Percentiles rank a stretch among this genome's conserved stretches.
Conservation (phyloP, 1,140 invertebrate species). For the Holcopasites calliopsidis region DNA sequence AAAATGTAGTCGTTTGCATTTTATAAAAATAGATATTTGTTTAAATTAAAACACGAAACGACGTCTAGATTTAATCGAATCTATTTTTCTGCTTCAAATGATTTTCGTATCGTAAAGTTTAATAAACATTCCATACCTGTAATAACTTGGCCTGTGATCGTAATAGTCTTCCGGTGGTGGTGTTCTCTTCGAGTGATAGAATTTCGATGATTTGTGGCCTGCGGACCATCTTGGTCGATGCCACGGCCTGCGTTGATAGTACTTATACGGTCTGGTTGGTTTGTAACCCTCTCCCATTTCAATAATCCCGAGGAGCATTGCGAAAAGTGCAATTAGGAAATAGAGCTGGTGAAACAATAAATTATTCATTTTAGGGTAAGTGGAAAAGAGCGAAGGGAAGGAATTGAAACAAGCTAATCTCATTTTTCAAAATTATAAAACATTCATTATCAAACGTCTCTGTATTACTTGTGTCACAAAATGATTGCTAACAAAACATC, state of each 20-base stretch:
- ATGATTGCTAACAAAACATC: too few species aligned
- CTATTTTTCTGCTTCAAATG: neutral
- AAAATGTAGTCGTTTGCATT: too few species aligned
- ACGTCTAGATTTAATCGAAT: too few species aligned
- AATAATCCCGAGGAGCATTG: slow-evolving; percentile 42
- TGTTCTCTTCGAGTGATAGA: slow-evolving; percentile 29
- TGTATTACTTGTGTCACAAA: too few species aligned
- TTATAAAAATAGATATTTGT: too few species aligned
- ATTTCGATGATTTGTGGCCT: slow-evolving; percentile 38
- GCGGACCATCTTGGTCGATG: slow-evolving; percentile 47
- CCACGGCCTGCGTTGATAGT: slow-evolving; percentile 48
- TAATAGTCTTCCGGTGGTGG: slow-evolving; percentile 35
- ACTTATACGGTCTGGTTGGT: slow-evolving; percentile 50
- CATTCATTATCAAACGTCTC: too few species aligned
- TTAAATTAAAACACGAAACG: neutral
- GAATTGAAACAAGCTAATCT: neutral
- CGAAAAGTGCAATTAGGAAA: slow-evolving; percentile 35
- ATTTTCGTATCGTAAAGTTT: neutral
- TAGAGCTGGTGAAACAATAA: slow-evolving; percentile 40
- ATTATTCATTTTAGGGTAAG: neutral
- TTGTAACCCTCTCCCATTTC: slow-evolving; percentile 51
- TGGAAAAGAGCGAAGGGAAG: neutral
- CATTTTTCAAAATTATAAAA: too few species aligned
- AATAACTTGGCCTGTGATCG: slow-evolving; percentile 20
- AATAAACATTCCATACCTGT: slow-evolving; percentile 33